Percentiles rank a stretch among this genome's conserved stretches.
phyloP scores from a whole-genome alignment of 2,888 invertebrate genomes.

The Scelioninae gen. 1 region DNA sequence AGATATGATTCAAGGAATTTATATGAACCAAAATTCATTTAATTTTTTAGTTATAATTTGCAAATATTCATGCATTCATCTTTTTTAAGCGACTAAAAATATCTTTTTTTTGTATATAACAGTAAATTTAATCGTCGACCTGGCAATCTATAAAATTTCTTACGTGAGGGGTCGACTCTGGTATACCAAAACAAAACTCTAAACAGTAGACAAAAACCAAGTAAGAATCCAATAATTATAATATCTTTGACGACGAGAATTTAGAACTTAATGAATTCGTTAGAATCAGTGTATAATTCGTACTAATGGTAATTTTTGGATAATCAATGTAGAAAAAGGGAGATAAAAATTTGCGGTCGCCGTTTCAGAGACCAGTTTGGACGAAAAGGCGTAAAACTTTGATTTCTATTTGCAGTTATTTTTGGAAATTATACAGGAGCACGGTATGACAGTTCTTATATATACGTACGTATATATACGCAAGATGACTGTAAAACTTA shows the following conservation, averaged over 20 bases:
- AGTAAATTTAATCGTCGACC: conserved; percentile 17
- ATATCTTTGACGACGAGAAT: conserved; percentile 68
- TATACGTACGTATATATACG: too few species aligned
- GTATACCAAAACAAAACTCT: conserved; percentile 63
- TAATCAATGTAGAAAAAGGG: conserved; percentile 46
- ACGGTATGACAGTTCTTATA: conserved; percentile 83
- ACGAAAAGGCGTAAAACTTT: conserved; percentile 60
- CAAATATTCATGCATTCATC: too few species aligned
- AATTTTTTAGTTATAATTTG: too few species aligned
- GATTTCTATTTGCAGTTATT: conserved; percentile 33
- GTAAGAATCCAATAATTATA: conserved; percentile 69
- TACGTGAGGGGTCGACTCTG: conserved; percentile 62
- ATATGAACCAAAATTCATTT: too few species aligned
- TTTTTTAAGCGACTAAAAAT: too few species aligned
- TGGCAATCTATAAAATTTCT: conserved; percentile 60
- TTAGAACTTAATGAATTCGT: conserved; percentile 71
- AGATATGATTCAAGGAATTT: too few species aligned
- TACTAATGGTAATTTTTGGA: conserved; percentile 71
- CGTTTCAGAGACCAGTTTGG: conserved; percentile 33
- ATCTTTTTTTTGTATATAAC: conserved; percentile 54
- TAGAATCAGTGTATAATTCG: conserved; percentile 77
- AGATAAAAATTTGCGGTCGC: conserved; percentile 24
- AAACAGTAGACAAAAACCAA: conserved; percentile 63
- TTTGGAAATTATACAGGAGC: conserved; percentile 74
- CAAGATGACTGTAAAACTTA: conserved; percentile 68